Evolutionary conservation across 2,113 vertebrate genomes (phyloP).

Genomic region (pig (Sus scrofa)): T2T-Sscrofa CM000819.6:24757001-24757500

Average conservation of each 20-base stretch:
- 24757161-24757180: not conserved
- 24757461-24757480: not conserved
- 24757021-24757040: not conserved
- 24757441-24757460: not conserved
- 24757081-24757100: not conserved
- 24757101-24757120: not conserved
- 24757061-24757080: not conserved
- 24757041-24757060: not conserved
- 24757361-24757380: not conserved
- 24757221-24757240: not conserved
- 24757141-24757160: not conserved
- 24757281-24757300: not conserved
- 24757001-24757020: not conserved
- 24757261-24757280: not conserved
- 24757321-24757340: not conserved
- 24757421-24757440: not conserved
- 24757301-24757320: not conserved
- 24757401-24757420: not conserved
- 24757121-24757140: not conserved
- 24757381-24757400: not conserved
- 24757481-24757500: not conserved
- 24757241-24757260: not conserved
- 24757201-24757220: not conserved
- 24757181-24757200: slow-evolving; percentile 10
- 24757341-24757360: not conserved